phyloP scores from a whole-genome alignment of 64 coral and sea anemone genomes.

The Porites australiensis region DNA sequence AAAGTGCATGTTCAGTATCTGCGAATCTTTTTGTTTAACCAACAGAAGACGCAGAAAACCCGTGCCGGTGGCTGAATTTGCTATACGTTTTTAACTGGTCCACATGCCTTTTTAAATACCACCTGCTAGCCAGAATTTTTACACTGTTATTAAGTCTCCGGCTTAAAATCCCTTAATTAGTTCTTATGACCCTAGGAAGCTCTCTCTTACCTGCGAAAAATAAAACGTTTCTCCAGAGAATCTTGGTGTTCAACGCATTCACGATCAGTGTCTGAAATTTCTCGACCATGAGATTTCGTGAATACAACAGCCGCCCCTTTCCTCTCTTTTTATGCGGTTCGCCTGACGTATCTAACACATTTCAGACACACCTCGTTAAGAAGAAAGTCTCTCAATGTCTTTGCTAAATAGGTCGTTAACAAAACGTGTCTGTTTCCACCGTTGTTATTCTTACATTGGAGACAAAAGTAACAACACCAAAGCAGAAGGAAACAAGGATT shows the following conservation, averaged over 20 bases:
- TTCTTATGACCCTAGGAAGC: not conserved
- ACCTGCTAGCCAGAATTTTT: not conserved
- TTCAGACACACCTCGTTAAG: constrained; percentile 22
- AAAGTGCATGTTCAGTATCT: not conserved
- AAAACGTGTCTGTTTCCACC: not conserved
- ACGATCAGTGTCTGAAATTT: not conserved
- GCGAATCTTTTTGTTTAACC: not conserved
- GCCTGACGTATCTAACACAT: not conserved
- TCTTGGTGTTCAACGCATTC: not conserved
- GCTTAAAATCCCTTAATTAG: not conserved
- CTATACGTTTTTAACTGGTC: constrained; percentile 1
- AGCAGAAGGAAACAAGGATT: not conserved
- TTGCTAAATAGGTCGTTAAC: not conserved
- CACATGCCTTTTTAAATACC: not conserved
- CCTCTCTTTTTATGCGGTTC: not conserved
- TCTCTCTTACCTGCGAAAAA: not conserved
- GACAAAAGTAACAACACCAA: not conserved
- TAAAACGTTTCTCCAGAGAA: not conserved
- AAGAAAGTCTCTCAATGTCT: not conserved
- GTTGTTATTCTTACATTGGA: no score
- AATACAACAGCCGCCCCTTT: not conserved
- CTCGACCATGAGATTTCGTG: not conserved
- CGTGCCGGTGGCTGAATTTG: not conserved
- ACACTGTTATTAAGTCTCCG: not conserved
- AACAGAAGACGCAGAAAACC: not conserved